Conservation (phyloP, 1,140 invertebrate species). For the Rhyzopertha dominica region DNA sequence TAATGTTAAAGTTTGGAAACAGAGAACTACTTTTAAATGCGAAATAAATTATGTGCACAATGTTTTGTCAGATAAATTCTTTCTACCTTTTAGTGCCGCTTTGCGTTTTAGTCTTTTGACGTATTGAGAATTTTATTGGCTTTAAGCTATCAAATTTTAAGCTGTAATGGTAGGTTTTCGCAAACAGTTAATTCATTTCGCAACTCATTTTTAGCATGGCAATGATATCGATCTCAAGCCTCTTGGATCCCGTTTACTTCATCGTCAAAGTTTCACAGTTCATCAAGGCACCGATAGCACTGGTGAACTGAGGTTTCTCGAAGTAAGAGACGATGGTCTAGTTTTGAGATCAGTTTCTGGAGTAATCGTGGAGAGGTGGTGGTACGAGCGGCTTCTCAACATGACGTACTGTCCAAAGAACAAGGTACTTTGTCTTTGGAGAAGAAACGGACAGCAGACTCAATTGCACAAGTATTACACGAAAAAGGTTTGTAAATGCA, state of each 20-base stretch:
- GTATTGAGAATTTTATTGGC: constrained; percentile 7
- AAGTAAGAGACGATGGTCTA: constrained; percentile 96
- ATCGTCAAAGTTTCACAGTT: constrained; percentile 96
- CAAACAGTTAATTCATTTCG: neutral
- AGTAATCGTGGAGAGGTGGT: constrained; percentile 96
- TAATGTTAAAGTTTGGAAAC: no score
- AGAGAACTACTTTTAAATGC: no score
- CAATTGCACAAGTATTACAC: constrained; percentile 99
- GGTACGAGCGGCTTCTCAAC: constrained; percentile 98
- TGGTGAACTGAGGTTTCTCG: constrained; percentile 92
- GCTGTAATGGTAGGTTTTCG: neutral
- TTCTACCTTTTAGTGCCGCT: no score
- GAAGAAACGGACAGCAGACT: constrained; percentile 81
- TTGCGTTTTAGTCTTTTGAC: constrained; percentile 7
- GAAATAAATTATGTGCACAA: no score
- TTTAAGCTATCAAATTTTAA: constrained; percentile 1
- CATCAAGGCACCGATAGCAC: constrained; percentile 88
- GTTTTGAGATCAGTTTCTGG: constrained; percentile 79
- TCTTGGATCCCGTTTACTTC: constrained; percentile 82
- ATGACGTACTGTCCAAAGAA: constrained; percentile 99
- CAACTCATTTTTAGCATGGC: constrained; percentile 62
- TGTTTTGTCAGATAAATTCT: no score
- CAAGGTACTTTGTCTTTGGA: constrained; percentile 94
- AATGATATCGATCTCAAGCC: constrained; percentile 97
- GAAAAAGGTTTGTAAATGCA: constrained; percentile 72